Evolutionary conservation across 1,140 invertebrate genomes (phyloP).

Genomic region (Trialeurodes vaporariorum): DNA sequence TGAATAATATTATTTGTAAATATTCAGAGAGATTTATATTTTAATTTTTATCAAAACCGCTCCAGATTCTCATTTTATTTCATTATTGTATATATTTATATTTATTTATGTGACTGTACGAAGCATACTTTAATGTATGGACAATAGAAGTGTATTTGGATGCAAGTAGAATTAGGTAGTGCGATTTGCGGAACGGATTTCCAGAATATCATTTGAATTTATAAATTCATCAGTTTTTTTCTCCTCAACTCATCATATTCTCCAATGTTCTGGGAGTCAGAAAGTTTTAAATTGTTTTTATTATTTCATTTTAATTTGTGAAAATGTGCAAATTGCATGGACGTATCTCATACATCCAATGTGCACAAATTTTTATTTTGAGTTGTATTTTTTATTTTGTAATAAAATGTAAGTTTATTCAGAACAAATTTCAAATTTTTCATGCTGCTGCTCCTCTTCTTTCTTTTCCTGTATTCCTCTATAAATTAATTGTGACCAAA

Average conservation of each 20-base stretch:
- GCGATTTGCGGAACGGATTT: too few species aligned
- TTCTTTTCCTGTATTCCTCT: too few species aligned
- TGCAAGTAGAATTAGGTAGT: neutral
- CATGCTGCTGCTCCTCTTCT: too few species aligned
- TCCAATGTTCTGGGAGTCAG: neutral
- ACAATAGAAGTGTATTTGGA: neutral
- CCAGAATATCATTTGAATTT: too few species aligned
- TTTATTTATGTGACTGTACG: neutral
- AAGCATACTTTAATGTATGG: neutral
- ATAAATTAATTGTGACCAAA: too few species aligned
- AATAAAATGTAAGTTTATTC: neutral
- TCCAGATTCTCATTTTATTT: neutral
- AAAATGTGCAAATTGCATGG: neutral
- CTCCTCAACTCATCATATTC: too few species aligned
- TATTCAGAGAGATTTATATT: conserved; percentile 1
- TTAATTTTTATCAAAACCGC: neutral
- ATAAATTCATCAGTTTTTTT: too few species aligned
- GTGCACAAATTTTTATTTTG: neutral
- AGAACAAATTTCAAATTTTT: neutral
- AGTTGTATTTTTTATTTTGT: conserved; percentile 1
- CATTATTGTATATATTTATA: neutral
- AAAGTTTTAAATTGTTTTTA: neutral
- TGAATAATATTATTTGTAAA: neutral
- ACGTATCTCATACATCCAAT: neutral
- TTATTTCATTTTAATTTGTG: neutral